Base-by-base conservation (phyloP, 1,140 invertebrate species). In the Babylonia areolata region DNA sequence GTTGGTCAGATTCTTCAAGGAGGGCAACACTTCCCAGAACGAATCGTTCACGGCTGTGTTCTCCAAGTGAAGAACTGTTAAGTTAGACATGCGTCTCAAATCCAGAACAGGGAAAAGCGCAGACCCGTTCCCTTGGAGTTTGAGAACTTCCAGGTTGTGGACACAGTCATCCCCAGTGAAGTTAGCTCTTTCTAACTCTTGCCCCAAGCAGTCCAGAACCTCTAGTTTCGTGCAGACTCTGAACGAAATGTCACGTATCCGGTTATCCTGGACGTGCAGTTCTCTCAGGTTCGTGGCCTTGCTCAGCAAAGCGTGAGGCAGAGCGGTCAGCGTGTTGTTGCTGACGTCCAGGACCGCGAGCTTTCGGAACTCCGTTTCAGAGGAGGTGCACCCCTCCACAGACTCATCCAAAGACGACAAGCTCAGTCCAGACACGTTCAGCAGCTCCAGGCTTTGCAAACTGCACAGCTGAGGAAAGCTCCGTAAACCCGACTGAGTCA, bases 311-410 rank as follows among this genome's bases (percentile, higher is more conserved):
- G 23, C 20, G 51, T 80, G 2, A 20, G 69, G 81, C 12, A 85
- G 3, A 31, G 64, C 35, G 31, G 39, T 75, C 5, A 87, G 15
- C 3, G 58, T 81, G 71, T 81, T 85, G 40, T 85, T 81, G 31
- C 54, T 85, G 28, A 87, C 58, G 69, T 87, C 86, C 20, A 87
- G 83, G 39, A 79, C 33, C 11, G 39, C 71, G 11, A 87, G 77
- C 15, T 85, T 33, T 23, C 69, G 40, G 20, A 87, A 73, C 5
- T 2, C 37, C 3, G 39, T 9, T 20, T 69, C 35, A 6, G 64
- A 42, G 81, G 64, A 42, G 81, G 35, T 23, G 33, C 81, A 84
- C 12, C 39, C 58, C 2, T 40, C 37, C n/a, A 84, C 69, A 17
- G 6, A 28, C 11, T 71, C 39, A 73, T 84, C 81, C n/a, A 84